A percentile compares a stretch with the other conserved stretches of the same genome.
Conservation (phyloP, 2,888 invertebrate species). For the Apodemia hepburni region DNA sequence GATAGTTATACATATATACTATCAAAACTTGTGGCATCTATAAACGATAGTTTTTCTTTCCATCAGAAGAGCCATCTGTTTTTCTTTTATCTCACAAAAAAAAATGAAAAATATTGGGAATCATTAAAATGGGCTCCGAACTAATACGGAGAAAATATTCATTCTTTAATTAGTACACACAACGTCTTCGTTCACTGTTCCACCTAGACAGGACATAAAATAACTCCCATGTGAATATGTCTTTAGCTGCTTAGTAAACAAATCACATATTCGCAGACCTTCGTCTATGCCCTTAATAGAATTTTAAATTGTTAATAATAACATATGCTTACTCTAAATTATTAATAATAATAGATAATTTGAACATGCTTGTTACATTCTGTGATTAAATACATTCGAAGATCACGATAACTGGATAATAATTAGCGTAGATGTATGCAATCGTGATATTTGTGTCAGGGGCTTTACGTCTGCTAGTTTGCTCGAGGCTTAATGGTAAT, state of each 20-base stretch:
- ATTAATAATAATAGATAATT: neutral
- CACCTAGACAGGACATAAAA: too few species aligned
- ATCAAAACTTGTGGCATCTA: too few species aligned
- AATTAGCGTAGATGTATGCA: conserved; percentile 3
- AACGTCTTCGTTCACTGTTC: too few species aligned
- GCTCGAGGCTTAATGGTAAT: neutral
- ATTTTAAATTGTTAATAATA: conserved; percentile 12
- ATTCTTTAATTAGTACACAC: too few species aligned
- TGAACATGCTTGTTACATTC: neutral
- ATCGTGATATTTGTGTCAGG: neutral
- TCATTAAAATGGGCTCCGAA: too few species aligned
- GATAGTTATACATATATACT: too few species aligned
- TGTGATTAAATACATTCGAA: conserved; percentile 2
- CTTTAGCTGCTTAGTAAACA: neutral
- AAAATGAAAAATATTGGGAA: too few species aligned
- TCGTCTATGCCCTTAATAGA: conserved; percentile 4
- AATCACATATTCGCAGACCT: neutral
- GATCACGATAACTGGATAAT: conserved; percentile 10
- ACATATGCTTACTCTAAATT: neutral
- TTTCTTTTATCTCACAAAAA: too few species aligned
- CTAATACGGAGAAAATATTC: too few species aligned
- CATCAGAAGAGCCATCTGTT: too few species aligned
- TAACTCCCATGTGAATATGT: neutral
- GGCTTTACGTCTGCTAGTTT: neutral
- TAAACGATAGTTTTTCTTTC: too few species aligned